phyloP scores from a whole-genome alignment of 2,113 vertebrate genomes.

The Stomatorhinus ivindoensis region DNA sequence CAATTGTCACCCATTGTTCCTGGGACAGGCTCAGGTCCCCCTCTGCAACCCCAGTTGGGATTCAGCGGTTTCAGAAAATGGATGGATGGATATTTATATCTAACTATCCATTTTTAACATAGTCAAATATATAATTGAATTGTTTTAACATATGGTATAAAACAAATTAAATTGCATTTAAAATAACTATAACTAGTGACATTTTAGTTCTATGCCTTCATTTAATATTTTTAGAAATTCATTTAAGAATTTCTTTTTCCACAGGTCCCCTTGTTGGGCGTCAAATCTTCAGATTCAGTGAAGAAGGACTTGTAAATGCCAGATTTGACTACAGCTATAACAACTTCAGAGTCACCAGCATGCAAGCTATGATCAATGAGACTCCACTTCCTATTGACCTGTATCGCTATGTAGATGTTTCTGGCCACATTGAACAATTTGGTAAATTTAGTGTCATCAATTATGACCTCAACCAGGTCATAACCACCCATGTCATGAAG shows the following conservation, averaged over 20 bases:
- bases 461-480: conserved; percentile 97
- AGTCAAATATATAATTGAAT: neutral
- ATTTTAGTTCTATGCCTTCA: neutral
- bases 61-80: no score
- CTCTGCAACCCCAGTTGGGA: no score
- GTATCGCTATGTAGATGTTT: conserved; percentile 95
- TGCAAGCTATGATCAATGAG: conserved; percentile 98
- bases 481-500: conserved; percentile 97
- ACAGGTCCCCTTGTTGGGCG: conserved; percentile 87
- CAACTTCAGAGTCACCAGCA: conserved; percentile 95
- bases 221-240: neutral
- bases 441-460: conserved; percentile 98
- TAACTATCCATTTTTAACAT: neutral
- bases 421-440: conserved; percentile 90
- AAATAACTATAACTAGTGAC: neutral
- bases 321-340: conserved; percentile 99
- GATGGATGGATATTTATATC: neutral
- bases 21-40: no score
- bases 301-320: conserved; percentile 92
- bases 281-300: conserved; percentile 95
- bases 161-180: neutral
- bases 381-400: conserved; percentile 93
- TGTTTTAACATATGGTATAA: neutral
- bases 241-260: neutral
- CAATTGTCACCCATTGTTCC: neutral